Percentiles rank a stretch among this genome's conserved stretches.
Evolutionary conservation across 2,888 invertebrate species (phyloP).

Genomic region (Acrobasis repandana): DNA sequence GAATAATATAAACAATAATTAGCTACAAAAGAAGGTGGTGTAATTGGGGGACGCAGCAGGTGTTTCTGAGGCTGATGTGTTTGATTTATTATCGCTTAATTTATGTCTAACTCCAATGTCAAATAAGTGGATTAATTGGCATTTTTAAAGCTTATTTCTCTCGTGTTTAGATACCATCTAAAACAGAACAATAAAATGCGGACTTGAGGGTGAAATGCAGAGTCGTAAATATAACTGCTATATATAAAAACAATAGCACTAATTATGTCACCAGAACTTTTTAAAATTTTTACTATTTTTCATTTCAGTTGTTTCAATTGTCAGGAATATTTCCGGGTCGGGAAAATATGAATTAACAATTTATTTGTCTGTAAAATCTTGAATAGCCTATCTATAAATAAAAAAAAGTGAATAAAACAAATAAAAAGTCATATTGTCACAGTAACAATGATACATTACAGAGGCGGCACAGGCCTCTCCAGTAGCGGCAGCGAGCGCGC

Average conservation of each 20-base stretch:
- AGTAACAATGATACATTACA: constrained; percentile 27
- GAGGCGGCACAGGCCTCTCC: constrained; percentile 47
- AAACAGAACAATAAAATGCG: not conserved
- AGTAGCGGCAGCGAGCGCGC: constrained; percentile 63
- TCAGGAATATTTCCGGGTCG: no score
- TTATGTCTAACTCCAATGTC: not conserved
- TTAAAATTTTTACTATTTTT: no score
- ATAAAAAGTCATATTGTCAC: no score
- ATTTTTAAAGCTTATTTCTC: not conserved
- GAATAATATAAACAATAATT: not conserved
- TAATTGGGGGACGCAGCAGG: not conserved
- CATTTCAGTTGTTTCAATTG: no score
- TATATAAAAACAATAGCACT: no score
- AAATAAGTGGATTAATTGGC: constrained; percentile 2
- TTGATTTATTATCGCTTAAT: constrained; percentile 7
- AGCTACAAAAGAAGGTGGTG: not conserved
- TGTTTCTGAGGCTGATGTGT: not conserved
- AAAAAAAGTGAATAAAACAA: no score
- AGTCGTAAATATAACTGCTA: not conserved
- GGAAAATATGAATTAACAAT: not conserved
- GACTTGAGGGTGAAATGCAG: constrained; percentile 4
- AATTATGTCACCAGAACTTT: no score
- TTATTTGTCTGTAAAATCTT: not conserved
- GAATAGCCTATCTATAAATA: no score
- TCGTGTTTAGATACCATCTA: constrained; percentile 5